These are phyloP conservation scores for Ptyas mucosa DNA, from an alignment of 2,113 vertebrate genomes.

Conservation along the genomic window DNA sequence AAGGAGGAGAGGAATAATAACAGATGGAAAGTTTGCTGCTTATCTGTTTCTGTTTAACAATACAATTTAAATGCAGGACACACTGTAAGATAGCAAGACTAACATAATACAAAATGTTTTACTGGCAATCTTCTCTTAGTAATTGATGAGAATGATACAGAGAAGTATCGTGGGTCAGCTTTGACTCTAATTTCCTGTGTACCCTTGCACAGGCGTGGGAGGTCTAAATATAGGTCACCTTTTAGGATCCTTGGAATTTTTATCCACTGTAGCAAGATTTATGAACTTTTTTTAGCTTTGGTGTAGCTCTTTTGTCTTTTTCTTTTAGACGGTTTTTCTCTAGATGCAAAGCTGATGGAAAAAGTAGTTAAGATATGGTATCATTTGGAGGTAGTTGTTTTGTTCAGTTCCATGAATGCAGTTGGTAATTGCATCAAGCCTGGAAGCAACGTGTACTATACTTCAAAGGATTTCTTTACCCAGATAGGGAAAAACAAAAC, in stretches of 20 bases:
- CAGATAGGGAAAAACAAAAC: background rate
- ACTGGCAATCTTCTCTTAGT: background rate
- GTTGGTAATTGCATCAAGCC: background rate
- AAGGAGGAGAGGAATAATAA: background rate
- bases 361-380: background rate
- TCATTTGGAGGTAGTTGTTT: background rate
- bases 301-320: background rate
- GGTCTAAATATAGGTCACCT: background rate
- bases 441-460: background rate
- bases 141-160: background rate
- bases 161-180: background rate
- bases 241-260: background rate
- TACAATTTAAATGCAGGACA: background rate
- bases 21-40: background rate
- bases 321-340: background rate
- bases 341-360: background rate
- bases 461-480: background rate
- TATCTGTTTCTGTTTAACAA: background rate
- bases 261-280: background rate
- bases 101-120: background rate
- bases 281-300: background rate
- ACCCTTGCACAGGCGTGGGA: constrained; percentile 22
- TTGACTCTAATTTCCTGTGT: constrained; percentile 22
- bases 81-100: background rate
- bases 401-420: background rate